Evolutionary conservation across 2,888 invertebrate genomes (phyloP), one percentile per base, ranked within the genome.

Genomic region (Dioctria linearis): DNA sequence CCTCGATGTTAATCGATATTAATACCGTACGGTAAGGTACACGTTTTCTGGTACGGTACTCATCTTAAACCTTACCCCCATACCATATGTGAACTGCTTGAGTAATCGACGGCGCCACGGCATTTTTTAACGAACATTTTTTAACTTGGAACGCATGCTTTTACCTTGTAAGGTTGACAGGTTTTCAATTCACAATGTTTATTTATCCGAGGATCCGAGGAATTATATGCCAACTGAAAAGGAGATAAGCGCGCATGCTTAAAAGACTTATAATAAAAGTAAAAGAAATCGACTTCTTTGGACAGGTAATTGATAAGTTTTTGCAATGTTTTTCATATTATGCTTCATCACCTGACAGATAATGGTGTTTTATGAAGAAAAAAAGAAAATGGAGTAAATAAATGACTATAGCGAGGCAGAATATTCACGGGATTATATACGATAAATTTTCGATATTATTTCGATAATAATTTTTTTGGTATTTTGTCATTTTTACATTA

Each of bases 31-130:
- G n/a, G 54, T 54, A 54, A 8, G 54, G 54, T 54, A 54, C 6
- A 54, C 54, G 25, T 25, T 25, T n/a, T 25, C 1, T 25, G 25
- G 25, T 54, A n/a, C 46, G 8, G 25, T 46, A 46, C 54, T 54
- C 54, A 2, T 25, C 25, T 11, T 11, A 54, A 54, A n/a, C 8
- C 54, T 54, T 54, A n/a, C 25, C n/a, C n/a, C n/a, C 51, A 9
- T 51, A 37, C 61, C 61, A 39, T 61, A 61, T 61, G 61, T 61
- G 61, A 37, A 8, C 61, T 61, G 61, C 37, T 61, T 61, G 39
- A 37, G 61, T 61, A 61, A 61, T 61, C 61, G 39, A 5, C 39
- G 61, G 61, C 61, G 61, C 61, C 61, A 61, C 54, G n/a, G 54
- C 54, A 54, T 54, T 54, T 54, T 54, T 54, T 54, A 46, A 54